Evolutionary conservation across 2,113 vertebrate species (phyloP).

Genomic region (Pygathrix nemaeus): DNA sequence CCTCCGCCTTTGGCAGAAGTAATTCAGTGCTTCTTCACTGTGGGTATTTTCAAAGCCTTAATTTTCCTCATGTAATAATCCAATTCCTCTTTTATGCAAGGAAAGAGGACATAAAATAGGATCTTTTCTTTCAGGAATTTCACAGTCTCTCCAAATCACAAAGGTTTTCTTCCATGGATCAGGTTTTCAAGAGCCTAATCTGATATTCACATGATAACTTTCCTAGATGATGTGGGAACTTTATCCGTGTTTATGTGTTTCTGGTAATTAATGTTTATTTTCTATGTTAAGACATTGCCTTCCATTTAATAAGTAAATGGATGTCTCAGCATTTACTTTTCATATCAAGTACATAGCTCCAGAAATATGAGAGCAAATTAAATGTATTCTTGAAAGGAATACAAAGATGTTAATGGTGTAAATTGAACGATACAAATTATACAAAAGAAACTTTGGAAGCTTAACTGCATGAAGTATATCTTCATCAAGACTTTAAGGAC

Average conservation of each 20-base stretch:
- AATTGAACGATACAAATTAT: background rate
- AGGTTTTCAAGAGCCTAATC: background rate
- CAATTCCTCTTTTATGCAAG: accelerated
- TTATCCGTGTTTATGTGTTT: background rate
- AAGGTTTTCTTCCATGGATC: background rate
- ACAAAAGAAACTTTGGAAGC: background rate
- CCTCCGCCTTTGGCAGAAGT: background rate
- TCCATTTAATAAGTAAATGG: background rate
- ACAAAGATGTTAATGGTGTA: background rate
- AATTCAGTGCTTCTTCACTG: background rate
- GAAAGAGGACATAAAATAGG: background rate
- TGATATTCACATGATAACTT: background rate
- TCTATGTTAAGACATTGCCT: background rate
- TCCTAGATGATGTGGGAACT: background rate
- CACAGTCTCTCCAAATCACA: background rate
- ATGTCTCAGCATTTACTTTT: background rate
- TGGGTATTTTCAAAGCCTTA: background rate
- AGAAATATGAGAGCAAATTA: background rate
- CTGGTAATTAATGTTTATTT: background rate
- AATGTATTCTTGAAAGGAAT: background rate
- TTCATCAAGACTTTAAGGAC: background rate
- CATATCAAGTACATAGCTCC: background rate
- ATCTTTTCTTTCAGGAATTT: background rate
- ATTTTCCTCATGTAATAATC: background rate
- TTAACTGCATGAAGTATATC: background rate